A percentile compares a stretch with the other conserved stretches of the same genome.
These are phyloP conservation scores for Ictalurus furcatus DNA, from an alignment of 2,113 vertebrate species.

Conservation along the genomic window DNA sequence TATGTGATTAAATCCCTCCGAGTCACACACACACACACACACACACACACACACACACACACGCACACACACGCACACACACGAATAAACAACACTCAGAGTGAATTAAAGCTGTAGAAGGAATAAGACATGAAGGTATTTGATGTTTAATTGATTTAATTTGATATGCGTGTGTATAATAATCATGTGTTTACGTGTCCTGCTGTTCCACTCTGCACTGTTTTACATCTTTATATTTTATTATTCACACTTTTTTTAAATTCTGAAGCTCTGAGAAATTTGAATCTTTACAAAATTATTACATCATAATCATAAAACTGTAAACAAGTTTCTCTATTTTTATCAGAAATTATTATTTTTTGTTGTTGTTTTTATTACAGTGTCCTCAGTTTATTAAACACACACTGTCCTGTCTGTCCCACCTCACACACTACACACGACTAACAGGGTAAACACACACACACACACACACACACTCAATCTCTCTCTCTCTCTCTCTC, in stretches of 20 bases:
- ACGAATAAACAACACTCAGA: neutral
- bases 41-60: too few relatives aligned
- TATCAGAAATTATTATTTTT: neutral
- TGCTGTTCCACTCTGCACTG: neutral
- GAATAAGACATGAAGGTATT: neutral
- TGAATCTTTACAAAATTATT: conserved; percentile 19
- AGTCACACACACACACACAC: too few relatives aligned
- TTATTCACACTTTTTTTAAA: neutral
- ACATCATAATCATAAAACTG: conserved; percentile 5
- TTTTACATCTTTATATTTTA: neutral
- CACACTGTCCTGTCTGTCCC: neutral
- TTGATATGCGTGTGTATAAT: neutral
- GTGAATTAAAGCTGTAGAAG: neutral
- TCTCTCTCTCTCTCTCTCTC: neutral
- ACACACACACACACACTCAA: neutral
- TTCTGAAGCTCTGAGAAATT: conserved; percentile 41
- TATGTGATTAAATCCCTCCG: neutral
- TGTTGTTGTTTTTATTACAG: neutral
- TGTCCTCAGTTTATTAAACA: conserved; percentile 30
- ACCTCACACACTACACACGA: neutral
- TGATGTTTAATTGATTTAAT: neutral
- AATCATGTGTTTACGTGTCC: neutral
- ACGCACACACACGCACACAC: too few relatives aligned
- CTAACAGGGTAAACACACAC: conserved; percentile 14
- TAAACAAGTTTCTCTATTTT: neutral